phyloP scores from a whole-genome alignment of 1,140 invertebrate genomes.

The Philopotamus ludificatus region DNA sequence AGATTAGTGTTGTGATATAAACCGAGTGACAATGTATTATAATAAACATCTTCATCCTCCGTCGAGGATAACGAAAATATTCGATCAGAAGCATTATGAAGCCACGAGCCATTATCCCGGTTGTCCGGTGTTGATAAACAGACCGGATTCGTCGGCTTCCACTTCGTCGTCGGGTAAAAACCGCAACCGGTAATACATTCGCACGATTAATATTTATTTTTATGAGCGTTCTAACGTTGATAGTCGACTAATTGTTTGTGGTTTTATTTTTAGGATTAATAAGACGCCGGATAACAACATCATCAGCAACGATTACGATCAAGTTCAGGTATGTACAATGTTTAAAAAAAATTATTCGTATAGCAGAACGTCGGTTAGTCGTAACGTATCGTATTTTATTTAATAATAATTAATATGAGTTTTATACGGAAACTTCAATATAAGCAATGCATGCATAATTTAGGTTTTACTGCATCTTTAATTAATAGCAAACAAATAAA shows the following conservation, averaged over 20 bases:
- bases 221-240: background rate
- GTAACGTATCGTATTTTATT: too few species aligned
- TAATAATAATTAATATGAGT: too few species aligned
- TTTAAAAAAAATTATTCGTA: too few species aligned
- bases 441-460: too few species aligned
- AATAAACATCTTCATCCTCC: slow-evolving; percentile 51
- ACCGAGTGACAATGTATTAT: slow-evolving; percentile 50
- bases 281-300: background rate
- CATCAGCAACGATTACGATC: slow-evolving; percentile 9
- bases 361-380: too few species aligned
- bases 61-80: slow-evolving; percentile 29
- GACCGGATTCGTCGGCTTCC: background rate
- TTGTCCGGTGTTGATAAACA: slow-evolving; percentile 20
- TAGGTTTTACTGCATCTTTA: too few species aligned
- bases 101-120: slow-evolving; percentile 20
- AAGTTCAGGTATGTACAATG: slow-evolving; percentile 16
- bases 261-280: slow-evolving; percentile 10
- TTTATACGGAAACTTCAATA: too few species aligned
- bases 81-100: slow-evolving; percentile 7
- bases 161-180: background rate
- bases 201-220: background rate
- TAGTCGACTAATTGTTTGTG: background rate
- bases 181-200: background rate
- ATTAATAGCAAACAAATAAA: too few species aligned
- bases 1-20: too few species aligned